These are phyloP conservation scores for Himalopsyche japonica DNA, from an alignment of 2,888 invertebrate genomes.

Conservation along the genomic window DNA sequence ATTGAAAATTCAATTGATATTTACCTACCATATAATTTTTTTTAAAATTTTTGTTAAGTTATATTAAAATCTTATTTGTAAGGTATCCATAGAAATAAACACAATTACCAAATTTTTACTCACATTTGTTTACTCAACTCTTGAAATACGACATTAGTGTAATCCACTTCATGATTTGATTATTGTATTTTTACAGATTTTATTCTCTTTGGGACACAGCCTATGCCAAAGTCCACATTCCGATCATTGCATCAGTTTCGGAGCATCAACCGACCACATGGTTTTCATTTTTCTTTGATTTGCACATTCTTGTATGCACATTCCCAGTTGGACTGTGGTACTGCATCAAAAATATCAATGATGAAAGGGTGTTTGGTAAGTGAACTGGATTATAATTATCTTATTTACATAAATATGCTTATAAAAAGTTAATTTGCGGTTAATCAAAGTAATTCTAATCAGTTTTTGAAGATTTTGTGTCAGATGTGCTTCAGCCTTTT, in stretches of 20 bases:
- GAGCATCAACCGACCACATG: constrained; percentile 99
- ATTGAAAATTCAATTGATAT: no score
- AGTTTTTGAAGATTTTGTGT: background rate
- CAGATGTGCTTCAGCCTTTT: no score
- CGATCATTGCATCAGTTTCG: constrained; percentile 98
- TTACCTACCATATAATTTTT: no score
- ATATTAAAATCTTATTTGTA: no score
- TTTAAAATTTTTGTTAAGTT: no score
- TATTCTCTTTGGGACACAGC: constrained; percentile 99
- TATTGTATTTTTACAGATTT: constrained; percentile 66
- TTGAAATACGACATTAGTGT: background rate
- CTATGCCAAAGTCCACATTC: constrained; percentile 99
- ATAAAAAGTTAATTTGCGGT: no score
- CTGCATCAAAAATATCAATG: constrained; percentile 95
- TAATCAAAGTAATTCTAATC: no score
- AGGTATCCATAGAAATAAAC: no score
- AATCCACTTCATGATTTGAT: background rate
- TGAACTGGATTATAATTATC: constrained; percentile 36
- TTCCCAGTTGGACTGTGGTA: constrained; percentile 99
- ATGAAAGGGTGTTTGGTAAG: constrained; percentile 95
- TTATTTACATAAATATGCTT: background rate
- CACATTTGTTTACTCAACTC: no score
- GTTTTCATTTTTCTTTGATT: constrained; percentile 99
- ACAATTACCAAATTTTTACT: no score
- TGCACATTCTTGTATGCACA: constrained; percentile 93